phyloP scores from a whole-genome alignment of 2,113 vertebrate genomes.

The Cairina moschata region DNA sequence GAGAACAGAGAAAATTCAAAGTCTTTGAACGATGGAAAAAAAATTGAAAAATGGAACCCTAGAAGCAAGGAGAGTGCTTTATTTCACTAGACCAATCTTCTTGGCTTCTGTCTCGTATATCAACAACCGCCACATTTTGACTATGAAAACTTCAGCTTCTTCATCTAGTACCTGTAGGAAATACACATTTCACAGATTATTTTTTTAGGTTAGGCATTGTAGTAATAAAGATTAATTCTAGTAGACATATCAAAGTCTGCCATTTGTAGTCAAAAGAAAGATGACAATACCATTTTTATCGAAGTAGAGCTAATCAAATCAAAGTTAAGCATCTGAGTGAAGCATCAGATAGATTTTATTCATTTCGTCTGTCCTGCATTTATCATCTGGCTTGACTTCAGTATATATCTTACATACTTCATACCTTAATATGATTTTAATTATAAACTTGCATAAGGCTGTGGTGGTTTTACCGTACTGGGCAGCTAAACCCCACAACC shows the following conservation, averaged over 20 bases:
- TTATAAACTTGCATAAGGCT: neutral
- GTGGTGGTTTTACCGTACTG: too few relatives aligned
- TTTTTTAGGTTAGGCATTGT: neutral
- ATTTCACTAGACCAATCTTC: slow-evolving; percentile 99
- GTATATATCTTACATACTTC: neutral
- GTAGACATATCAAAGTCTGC: neutral
- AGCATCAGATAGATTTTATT: neutral
- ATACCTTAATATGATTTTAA: neutral
- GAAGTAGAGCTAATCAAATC: neutral
- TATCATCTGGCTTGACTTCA: neutral
- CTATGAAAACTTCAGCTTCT: slow-evolving; percentile 99
- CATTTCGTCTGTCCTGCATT: neutral
- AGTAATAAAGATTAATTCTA: neutral
- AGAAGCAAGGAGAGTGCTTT: slow-evolving; percentile 76
- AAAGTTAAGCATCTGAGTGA: neutral
- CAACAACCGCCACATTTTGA: slow-evolving; percentile 99
- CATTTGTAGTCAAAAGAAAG: neutral
- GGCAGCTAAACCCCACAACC: too few relatives aligned
- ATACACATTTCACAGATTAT: slow-evolving; percentile 13
- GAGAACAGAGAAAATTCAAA: slow-evolving; percentile 78
- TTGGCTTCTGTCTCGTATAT: slow-evolving; percentile 99
- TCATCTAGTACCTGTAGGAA: slow-evolving; percentile 93
- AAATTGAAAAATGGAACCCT: slow-evolving; percentile 78
- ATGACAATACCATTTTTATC: neutral
- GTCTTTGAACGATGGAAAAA: slow-evolving; percentile 66